A percentile compares a stretch with the other conserved stretches of the same genome.
Conservation (phyloP, 1,140 invertebrate genomes). For the Drosophila parvula region DNA sequence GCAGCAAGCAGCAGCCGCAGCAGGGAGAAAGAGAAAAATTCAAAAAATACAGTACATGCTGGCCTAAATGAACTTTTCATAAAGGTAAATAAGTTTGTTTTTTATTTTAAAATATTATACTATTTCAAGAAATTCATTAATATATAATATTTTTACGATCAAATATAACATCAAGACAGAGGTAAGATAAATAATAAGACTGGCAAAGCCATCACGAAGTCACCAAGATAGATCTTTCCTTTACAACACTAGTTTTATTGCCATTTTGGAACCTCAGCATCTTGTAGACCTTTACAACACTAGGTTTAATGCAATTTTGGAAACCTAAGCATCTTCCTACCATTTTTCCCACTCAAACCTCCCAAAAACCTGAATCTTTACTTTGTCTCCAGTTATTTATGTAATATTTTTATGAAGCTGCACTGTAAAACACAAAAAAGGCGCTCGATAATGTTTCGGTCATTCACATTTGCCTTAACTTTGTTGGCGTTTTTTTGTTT, state of each 20-base stretch:
- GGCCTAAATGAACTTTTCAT: neutral
- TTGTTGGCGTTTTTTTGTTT: slow-evolving; percentile 47
- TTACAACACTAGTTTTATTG: too few species aligned
- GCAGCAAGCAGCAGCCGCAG: too few species aligned
- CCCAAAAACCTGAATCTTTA: neutral
- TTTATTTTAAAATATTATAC: neutral
- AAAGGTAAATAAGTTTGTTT: too few species aligned
- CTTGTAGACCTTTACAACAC: neutral
- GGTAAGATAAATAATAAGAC: too few species aligned
- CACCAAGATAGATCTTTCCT: too few species aligned
- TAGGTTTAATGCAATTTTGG: neutral
- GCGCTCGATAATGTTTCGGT: slow-evolving; percentile 41
- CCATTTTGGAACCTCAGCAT: too few species aligned
- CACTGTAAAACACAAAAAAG: slow-evolving; percentile 14
- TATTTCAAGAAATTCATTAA: neutral
- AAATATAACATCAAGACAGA: too few species aligned
- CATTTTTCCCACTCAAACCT: too few species aligned
- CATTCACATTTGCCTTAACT: slow-evolving; percentile 75
- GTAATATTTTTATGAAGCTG: neutral
- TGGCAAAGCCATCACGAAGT: too few species aligned
- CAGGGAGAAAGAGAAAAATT: neutral
- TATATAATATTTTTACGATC: too few species aligned
- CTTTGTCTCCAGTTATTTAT: neutral
- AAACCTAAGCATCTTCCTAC: neutral
- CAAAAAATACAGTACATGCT: neutral